Base-by-base conservation (phyloP, 2,888 invertebrate genomes). In the Nyleta sp. region DNA sequence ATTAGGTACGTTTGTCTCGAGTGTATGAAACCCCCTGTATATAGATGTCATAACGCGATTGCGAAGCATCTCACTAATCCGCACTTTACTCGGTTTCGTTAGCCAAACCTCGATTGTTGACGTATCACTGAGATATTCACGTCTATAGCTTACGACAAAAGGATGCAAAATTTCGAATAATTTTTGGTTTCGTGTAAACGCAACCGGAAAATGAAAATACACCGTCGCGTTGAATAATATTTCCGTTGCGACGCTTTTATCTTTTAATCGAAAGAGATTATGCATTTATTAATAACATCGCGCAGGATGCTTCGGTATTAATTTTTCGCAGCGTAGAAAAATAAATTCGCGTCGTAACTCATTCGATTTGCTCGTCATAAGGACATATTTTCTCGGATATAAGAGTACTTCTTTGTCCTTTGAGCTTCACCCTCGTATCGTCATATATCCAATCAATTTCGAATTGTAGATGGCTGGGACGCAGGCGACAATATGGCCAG, bases 391-490 rank as follows among this genome's bases (percentile, higher is more conserved):
- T 48, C 77, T 74, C 70, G 60, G 76, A 65, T 64, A 74, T 76
- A 76, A 73, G 72, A 77, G 79, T 48, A 48, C 57, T 78, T 71
- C 84, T 87, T 87, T 87, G 88, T 88, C 86, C 88, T 89, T 89
- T 87, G 88, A 87, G 85, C 85, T 84, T 82, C 81, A 73, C 76
- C 81, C 78, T 80, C 81, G 73, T 81, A 80, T 83, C 81, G 78
- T 78, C 83, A 83, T 81, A 84, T 87, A 87, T 88, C 88, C 89
- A 89, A 90, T 90, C 90, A 88, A 89, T 90, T 86, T 81, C 82
- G 80, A 80, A 83, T 83, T 78, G 81, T 75, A 65, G 71, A 79
- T 79, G 75, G 77, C 57, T 44, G 28, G 79, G 81, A 82, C 71
- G 67, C 75, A 76, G 82, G 84, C 82, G 85, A 86, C 85, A 83